phyloP scores from a whole-genome alignment of 2,113 vertebrate genomes.

The Rhinoptilus africanus region DNA sequence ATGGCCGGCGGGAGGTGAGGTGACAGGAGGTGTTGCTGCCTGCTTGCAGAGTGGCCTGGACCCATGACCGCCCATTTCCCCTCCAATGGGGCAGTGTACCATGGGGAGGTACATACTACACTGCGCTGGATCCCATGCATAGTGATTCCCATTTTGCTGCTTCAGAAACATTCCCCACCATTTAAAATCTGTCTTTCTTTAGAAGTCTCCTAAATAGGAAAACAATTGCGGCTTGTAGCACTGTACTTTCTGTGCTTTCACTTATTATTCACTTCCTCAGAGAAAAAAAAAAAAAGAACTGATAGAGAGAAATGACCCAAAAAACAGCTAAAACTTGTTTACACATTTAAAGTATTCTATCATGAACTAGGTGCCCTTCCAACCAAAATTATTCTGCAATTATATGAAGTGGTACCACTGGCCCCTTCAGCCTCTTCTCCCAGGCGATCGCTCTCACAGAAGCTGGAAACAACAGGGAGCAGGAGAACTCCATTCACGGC shows the following conservation, averaged over 20 bases:
- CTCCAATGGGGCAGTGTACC: not conserved
- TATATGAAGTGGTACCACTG: not conserved
- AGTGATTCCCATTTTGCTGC: not conserved
- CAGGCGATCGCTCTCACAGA: not conserved
- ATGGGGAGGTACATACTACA: not conserved
- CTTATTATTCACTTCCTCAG: not conserved
- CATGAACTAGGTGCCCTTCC: not conserved
- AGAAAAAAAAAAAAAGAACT: not conserved
- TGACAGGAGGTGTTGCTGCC: not conserved
- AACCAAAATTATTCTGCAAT: not conserved
- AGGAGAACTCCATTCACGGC: not conserved
- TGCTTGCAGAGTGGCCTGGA: not conserved
- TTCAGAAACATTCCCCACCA: not conserved
- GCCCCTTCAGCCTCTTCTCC: not conserved
- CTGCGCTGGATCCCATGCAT: not conserved
- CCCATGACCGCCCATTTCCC: rapidly evolving
- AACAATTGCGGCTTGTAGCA: not conserved
- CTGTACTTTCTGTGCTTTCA: not conserved
- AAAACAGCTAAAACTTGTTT: not conserved
- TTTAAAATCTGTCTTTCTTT: not conserved
- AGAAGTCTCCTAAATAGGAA: not conserved
- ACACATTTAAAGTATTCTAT: not conserved
- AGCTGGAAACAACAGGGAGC: not conserved
- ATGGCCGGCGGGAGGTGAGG: not conserved
- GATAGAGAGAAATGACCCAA: not conserved